phyloP scores from a whole-genome alignment of 2,888 invertebrate genomes.

The Dione juno region DNA sequence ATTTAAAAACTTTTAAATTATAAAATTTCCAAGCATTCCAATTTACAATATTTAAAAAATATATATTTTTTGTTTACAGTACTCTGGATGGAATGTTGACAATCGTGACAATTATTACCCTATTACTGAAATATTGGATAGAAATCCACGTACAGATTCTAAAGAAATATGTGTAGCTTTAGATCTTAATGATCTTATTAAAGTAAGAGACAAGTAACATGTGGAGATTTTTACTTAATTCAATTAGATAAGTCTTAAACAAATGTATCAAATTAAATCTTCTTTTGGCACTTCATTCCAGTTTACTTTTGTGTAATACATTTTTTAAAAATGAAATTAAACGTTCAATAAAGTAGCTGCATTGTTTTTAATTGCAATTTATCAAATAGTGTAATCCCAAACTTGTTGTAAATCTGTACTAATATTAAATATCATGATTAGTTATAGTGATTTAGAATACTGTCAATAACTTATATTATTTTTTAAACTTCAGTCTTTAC shows the following conservation, averaged over 20 bases:
- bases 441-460: no score
- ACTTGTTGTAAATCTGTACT: no score
- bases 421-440: no score
- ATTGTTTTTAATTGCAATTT: slow-evolving; percentile 42
- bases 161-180: slow-evolving; percentile 83
- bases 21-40: not conserved
- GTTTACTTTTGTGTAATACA: slow-evolving; percentile 74
- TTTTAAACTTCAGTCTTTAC: not conserved
- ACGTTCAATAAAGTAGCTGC: slow-evolving; percentile 69
- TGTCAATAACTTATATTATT: not conserved
- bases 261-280: slow-evolving; percentile 67
- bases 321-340: slow-evolving; percentile 79
- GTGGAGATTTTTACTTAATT: slow-evolving; percentile 69
- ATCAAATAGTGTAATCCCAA: slow-evolving; percentile 17
- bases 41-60: not conserved
- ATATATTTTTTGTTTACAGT: slow-evolving; percentile 66
- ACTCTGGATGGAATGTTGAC: slow-evolving; percentile 85
- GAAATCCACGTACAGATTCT: slow-evolving; percentile 79
- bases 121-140: slow-evolving; percentile 81
- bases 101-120: slow-evolving; percentile 85
- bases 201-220: slow-evolving; percentile 81
- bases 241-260: slow-evolving; percentile 76
- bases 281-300: slow-evolving; percentile 80
- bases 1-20: slow-evolving; percentile 9
- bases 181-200: slow-evolving; percentile 82